A percentile compares a stretch with the other conserved stretches of the same genome.
These are phyloP conservation scores for Rhabdomys dilectus DNA, from an alignment of 2,113 vertebrate genomes.

Conservation along the genomic window DNA sequence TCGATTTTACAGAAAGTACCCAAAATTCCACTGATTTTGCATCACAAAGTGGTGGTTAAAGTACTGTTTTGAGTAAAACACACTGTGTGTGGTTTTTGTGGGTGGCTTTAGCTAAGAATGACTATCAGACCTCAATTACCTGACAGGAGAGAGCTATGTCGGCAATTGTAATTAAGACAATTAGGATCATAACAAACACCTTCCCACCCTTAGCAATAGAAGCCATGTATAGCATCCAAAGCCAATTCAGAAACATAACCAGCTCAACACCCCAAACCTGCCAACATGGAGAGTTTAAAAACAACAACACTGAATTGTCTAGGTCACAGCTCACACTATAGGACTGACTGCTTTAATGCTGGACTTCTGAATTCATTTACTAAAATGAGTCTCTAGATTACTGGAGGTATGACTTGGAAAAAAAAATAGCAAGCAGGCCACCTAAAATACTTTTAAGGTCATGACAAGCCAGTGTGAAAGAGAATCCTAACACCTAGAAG, in stretches of 20 bases:
- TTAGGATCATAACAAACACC: constrained; percentile 72
- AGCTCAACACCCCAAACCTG: not conserved
- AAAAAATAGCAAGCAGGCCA: not conserved
- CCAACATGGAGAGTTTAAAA: not conserved
- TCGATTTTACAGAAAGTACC: constrained; percentile 91
- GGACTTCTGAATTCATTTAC: not conserved
- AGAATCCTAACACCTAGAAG: constrained; percentile 74
- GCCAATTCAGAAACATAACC: not conserved
- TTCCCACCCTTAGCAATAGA: constrained; percentile 63
- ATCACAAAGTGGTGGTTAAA: constrained; percentile 89
- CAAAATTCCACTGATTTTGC: constrained; percentile 91
- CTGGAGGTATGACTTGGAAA: not conserved
- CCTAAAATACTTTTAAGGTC: constrained; percentile 69
- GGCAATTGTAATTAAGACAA: constrained; percentile 50
- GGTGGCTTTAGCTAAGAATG: constrained; percentile 85
- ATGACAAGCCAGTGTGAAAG: constrained; percentile 66
- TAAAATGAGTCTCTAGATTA: not conserved
- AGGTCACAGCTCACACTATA: not conserved
- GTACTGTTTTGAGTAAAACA: constrained; percentile 88
- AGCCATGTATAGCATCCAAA: constrained; percentile 34
- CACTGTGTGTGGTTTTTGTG: constrained; percentile 90
- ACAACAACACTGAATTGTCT: not conserved
- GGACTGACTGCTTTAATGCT: not conserved
- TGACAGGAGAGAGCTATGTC: constrained; percentile 79
- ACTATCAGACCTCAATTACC: constrained; percentile 72